Evolutionary conservation across 2,888 invertebrate species (phyloP), one percentile per base, ranked within the genome.

Genomic region (Oscheius sp.): DNA sequence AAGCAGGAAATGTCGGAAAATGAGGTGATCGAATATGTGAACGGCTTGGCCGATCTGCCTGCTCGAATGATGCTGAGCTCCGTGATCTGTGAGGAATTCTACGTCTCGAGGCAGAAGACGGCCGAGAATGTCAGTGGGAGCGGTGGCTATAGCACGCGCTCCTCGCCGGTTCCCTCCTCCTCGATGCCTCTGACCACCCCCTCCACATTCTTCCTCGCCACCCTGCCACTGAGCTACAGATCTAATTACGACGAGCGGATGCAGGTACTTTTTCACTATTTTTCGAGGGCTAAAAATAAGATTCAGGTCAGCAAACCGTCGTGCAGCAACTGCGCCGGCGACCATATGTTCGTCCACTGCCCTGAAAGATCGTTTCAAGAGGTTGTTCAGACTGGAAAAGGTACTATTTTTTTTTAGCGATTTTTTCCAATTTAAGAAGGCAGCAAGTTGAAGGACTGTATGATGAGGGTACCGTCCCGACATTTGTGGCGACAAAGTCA

Each of bases 21-120:
- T 0, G 76, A 76, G 53, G 57, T 81, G 29, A 59, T 77, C 10
- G 76, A 79, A 60, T 84, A 84, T 72, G 75, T 84, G n/a, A 80
- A 82, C 58, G 78, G 79, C 11, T 33, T 84, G 74, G 79, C 83
- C 11, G 79, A 82, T 68, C 73, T 84, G 58, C 83, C 83, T 29
- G 82, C 83, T 1, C 47, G 80, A 60, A 79, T 84, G 76, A 80
- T 84, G 80, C 68, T 84, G 9, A 78, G 79, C 11, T 29, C 72
- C 10, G 74, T 75, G 7, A 80, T 82, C 21, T 79, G 74, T 58
- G 80, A 82, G 57, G 82, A 82, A 70, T 82, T 82, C 62, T 72
- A 78, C 37, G 73, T 75, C 21, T 74, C 79, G 1, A 51, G 82
- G 9, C 32, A 65, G 2, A 57, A 62, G 13, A 65, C 75, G 21